Percentiles rank a stretch among this genome's conserved stretches.
Evolutionary conservation across 2,797 vertebrate species (phyloP).

Genomic region (Pteronotus mesoamericanus): DNA sequence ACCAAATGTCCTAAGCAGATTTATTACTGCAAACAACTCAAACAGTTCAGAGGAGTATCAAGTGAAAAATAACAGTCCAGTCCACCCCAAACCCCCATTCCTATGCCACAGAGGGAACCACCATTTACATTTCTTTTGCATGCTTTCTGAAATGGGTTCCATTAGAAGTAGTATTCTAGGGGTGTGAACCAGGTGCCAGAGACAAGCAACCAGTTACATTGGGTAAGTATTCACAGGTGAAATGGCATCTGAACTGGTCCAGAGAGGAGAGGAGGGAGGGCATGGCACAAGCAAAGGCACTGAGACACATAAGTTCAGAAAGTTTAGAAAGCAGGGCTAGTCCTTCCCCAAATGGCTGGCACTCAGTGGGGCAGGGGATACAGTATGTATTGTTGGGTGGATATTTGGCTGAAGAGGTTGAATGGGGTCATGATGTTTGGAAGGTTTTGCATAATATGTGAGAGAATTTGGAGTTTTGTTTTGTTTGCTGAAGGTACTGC

Average conservation of each 20-base stretch:
- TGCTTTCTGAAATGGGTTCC: not conserved
- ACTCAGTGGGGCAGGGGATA: not conserved
- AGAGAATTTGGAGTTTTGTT: conserved; percentile 17
- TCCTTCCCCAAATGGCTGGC: not conserved
- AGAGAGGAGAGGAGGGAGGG: not conserved
- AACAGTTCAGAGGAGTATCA: not conserved
- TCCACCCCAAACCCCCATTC: not conserved
- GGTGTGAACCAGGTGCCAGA: not conserved
- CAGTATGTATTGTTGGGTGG: not conserved
- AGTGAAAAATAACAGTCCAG: not conserved
- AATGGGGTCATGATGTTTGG: not conserved
- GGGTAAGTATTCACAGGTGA: not conserved
- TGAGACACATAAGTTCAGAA: not conserved
- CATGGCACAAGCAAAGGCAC: not conserved
- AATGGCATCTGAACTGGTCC: not conserved
- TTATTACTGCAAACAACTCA: conserved; percentile 4
- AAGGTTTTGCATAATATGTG: not conserved
- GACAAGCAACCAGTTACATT: not conserved
- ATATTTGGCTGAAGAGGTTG: not conserved
- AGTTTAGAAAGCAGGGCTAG: not conserved
- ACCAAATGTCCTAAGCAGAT: conserved; percentile 9
- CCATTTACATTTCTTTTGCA: not conserved
- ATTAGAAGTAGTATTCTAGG: not conserved
- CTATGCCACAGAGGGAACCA: not conserved
- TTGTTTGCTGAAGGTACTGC: not conserved